Base-by-base conservation (phyloP, 1,140 invertebrate genomes). In the Euura lappo region DNA sequence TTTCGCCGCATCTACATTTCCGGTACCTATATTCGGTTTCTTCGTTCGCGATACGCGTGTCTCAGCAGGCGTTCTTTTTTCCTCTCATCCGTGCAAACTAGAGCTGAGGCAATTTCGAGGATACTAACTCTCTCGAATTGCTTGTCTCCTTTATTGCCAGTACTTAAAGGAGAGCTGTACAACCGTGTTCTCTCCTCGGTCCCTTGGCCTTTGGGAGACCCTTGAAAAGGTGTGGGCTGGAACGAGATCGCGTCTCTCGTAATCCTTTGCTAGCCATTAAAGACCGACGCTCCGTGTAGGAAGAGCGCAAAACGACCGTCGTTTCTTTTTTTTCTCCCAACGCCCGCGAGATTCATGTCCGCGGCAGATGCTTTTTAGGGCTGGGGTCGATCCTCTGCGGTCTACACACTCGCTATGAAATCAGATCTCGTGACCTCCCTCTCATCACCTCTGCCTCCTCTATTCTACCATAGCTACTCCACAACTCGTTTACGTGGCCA, bases 241-340 rank as follows among this genome's bases (percentile, higher is more conserved):
- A 60, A 60, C 6, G 51, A 60, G 51, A 60, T 60, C 51, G 51
- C 51, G 10, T 60, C 51, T 60, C 51, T 8, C 51, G 51, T n/a
- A n/a, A 60, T 60, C 51, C 51, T 60, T 60, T 8, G 51, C 6
- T 60, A 60, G 51, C 3, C 51, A n/a, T 60, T 60, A 60, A 60
- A 60, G 51, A 60, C 4, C 51, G 51, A 60, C 28, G 28, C 13
- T 60, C 51, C 51, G 51, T 60, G 51, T 60, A 60, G 51, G 51
- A 60, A 60, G 51, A 60, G 51, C 51, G 51, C 51, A 8, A n/a
- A 60, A 60, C 51, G 51, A 60, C 51, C 51, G 51, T 60, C 51
- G 1, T 60, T 60, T 60, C 28, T 28, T 28, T 28, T 28, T 28
- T 28, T 28, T 28, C 28, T 28, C 28, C 28, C 28, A 28, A 28